phyloP scores from a whole-genome alignment of 2,888 invertebrate genomes.

The Apantesis nais region DNA sequence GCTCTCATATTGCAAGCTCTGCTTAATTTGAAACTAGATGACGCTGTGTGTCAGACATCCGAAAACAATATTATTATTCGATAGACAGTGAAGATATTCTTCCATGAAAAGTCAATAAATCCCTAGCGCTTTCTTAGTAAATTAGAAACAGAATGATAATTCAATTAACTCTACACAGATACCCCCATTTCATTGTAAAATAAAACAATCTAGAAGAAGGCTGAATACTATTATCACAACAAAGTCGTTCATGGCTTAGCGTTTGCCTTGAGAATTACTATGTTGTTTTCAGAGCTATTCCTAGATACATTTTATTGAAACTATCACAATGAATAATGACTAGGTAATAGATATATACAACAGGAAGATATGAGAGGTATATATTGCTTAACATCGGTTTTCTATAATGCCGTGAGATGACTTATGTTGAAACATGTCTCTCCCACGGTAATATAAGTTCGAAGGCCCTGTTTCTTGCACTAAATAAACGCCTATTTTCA shows the following conservation, averaged over 20 bases:
- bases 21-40: too few relatives aligned
- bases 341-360: background rate
- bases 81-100: too few relatives aligned
- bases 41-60: too few relatives aligned
- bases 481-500: too few relatives aligned
- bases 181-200: slow-evolving; percentile 9
- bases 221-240: slow-evolving; percentile 33
- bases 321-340: background rate
- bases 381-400: too few relatives aligned
- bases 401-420: too few relatives aligned
- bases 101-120: too few relatives aligned
- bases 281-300: slow-evolving; percentile 1
- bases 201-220: slow-evolving; percentile 23
- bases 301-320: background rate
- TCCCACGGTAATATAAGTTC: too few relatives aligned
- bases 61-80: too few relatives aligned
- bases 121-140: background rate
- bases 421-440: too few relatives aligned
- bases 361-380: background rate
- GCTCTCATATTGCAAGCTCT: too few relatives aligned
- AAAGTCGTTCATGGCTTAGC: slow-evolving; percentile 13
- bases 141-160: background rate
- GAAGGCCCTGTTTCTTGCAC: too few relatives aligned
- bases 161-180: background rate
- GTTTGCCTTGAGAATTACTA: background rate